phyloP scores from a whole-genome alignment of 2,113 vertebrate species.

The Andinoacara biseriatus region DNA sequence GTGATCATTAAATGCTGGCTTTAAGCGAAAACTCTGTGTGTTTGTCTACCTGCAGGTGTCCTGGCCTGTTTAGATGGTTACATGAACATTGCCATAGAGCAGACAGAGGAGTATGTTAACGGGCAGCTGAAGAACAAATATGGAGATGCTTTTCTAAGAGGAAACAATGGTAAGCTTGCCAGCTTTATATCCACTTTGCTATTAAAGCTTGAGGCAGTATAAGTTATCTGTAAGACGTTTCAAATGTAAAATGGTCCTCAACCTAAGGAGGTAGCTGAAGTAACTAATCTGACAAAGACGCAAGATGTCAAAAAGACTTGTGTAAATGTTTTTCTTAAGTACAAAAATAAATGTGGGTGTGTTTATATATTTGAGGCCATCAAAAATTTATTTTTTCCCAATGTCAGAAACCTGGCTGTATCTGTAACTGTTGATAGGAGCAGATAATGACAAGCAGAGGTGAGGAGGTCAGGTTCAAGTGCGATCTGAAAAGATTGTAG shows the following conservation, averaged over 20 bases:
- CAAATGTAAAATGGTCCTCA: too few relatives aligned
- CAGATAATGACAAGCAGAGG: neutral
- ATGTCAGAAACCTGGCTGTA: neutral
- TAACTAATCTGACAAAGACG: neutral
- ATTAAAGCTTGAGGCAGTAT: neutral
- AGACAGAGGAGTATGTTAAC: constrained; percentile 98
- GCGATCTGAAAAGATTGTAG: neutral
- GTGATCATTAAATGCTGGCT: neutral
- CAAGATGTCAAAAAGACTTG: too few relatives aligned
- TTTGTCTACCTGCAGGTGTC: constrained; percentile 83
- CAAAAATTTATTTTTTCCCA: neutral
- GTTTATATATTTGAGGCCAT: neutral
- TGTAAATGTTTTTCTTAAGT: too few relatives aligned
- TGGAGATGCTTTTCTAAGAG: constrained; percentile 96
- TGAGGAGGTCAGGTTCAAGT: neutral
- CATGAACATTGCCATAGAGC: constrained; percentile 99
- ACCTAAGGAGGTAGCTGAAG: neutral
- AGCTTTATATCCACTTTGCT: neutral
- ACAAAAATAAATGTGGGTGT: neutral
- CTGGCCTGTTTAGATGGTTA: constrained; percentile 98
- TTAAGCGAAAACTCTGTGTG: neutral
- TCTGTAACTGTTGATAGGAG: neutral
- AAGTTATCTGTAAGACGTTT: neutral
- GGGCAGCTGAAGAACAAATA: constrained; percentile 99
- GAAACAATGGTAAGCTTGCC: constrained; percentile 92